Evolutionary conservation across 2,888 invertebrate genomes (phyloP).

Genomic region (Agrilus cyanescens): DNA sequence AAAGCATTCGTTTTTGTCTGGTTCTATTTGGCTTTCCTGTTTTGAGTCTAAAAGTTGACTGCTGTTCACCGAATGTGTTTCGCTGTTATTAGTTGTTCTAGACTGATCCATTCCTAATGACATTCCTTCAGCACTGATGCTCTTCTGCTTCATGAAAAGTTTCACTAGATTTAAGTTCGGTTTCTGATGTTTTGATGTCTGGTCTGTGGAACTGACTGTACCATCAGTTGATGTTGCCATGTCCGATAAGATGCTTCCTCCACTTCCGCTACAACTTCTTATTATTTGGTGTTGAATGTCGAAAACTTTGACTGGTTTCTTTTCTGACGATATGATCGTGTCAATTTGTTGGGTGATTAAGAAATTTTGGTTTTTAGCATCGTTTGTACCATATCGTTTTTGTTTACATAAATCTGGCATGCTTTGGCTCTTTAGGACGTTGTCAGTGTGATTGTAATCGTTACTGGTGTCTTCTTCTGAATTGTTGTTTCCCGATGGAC

Average conservation of each 20-base stretch:
- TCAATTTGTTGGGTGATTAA: not conserved
- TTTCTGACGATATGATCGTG: constrained; percentile 10
- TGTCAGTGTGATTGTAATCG: constrained; percentile 44
- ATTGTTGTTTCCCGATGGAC: constrained; percentile 57
- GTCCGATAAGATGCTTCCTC: constrained; percentile 28
- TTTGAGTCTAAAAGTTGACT: constrained; percentile 43
- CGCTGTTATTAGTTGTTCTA: constrained; percentile 59
- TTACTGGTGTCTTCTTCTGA: constrained; percentile 41
- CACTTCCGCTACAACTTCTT: constrained; percentile 27
- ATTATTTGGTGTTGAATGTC: constrained; percentile 34
- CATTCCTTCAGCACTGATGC: constrained; percentile 62
- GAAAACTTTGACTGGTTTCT: constrained; percentile 33
- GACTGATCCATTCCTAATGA: constrained; percentile 63
- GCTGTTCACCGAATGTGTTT: constrained; percentile 48
- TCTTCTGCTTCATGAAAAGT: constrained; percentile 82
- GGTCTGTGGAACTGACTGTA: constrained; percentile 23
- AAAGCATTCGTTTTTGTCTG: constrained; percentile 4
- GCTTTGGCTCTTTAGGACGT: constrained; percentile 61
- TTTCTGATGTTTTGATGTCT: constrained; percentile 29
- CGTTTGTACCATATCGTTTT: constrained; percentile 42
- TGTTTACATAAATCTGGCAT: constrained; percentile 60
- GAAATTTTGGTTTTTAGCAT: constrained; percentile 30
- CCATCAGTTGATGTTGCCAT: constrained; percentile 35
- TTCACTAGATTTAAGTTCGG: constrained; percentile 74
- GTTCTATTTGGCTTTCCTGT: constrained; percentile 15